Conservation (phyloP, 2,113 vertebrate genomes). For the Apistogramma diplotaenia region DNA sequence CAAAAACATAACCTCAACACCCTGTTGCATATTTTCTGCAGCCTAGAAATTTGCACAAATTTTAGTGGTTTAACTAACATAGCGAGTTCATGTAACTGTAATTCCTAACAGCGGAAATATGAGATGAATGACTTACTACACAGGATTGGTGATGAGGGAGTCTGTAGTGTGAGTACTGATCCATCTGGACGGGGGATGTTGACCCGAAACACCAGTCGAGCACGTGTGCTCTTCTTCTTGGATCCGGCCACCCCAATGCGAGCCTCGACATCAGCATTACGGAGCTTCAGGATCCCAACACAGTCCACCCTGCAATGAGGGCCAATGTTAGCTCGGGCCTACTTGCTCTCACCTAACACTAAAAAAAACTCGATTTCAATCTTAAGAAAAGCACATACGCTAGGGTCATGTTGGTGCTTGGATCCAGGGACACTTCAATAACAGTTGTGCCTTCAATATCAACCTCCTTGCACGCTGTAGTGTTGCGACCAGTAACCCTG, state of each 20-base stretch:
- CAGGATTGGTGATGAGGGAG: slow-evolving; percentile 90
- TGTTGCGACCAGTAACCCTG: slow-evolving; percentile 94
- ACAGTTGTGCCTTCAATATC: slow-evolving; percentile 96
- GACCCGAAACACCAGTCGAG: slow-evolving; percentile 93
- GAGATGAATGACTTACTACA: slow-evolving; percentile 87
- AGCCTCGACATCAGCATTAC: slow-evolving; percentile 97
- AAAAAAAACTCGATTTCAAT: not conserved
- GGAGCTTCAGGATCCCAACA: slow-evolving; percentile 94
- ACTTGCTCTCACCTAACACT: not conserved
- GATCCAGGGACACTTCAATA: slow-evolving; percentile 94
- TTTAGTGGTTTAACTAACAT: not conserved
- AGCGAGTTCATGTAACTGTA: not conserved
- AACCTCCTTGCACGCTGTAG: slow-evolving; percentile 96
- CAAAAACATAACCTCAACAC: too few species aligned
- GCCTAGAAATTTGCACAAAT: not conserved
- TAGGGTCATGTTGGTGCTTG: slow-evolving; percentile 92
- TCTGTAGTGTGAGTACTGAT: slow-evolving; percentile 91
- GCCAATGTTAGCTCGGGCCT: not conserved
- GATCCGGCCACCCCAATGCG: slow-evolving; percentile 95
- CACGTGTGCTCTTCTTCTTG: slow-evolving; percentile 98
- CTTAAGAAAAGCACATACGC: slow-evolving; percentile 81
- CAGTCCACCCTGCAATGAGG: slow-evolving; percentile 88
- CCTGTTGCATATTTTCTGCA: not conserved
- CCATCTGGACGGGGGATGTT: slow-evolving; percentile 90
- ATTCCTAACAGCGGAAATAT: not conserved